A percentile compares a stretch with the other conserved stretches of the same genome.
Conservation (phyloP, 1,140 invertebrate species). For the Acromyrmex charruanus region DNA sequence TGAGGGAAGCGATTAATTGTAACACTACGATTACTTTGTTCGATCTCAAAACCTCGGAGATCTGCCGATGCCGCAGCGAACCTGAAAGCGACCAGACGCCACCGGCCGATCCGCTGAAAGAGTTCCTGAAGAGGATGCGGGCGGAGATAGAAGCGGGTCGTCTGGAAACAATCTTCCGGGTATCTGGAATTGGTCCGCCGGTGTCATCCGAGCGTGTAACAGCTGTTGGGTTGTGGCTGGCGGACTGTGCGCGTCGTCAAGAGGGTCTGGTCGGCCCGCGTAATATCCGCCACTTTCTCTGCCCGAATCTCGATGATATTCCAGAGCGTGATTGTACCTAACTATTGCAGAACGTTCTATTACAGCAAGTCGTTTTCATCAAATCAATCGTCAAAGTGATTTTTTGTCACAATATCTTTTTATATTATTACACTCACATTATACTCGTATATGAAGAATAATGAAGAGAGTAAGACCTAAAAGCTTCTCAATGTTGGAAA, state of each 20-base stretch:
- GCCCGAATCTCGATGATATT: constrained; percentile 77
- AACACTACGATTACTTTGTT: not conserved
- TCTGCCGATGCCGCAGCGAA: constrained; percentile 55
- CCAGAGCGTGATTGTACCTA: constrained; percentile 1
- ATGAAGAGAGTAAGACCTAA: not conserved
- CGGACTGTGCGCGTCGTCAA: constrained; percentile 81
- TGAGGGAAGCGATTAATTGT: constrained; percentile 37
- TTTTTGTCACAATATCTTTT: not conserved
- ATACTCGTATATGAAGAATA: not conserved
- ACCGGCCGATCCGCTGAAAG: constrained; percentile 68
- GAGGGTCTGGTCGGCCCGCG: constrained; percentile 82
- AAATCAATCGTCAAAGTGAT: not conserved
- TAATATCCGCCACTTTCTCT: constrained; percentile 82
- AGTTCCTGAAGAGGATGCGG: constrained; percentile 79
- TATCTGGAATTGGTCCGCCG: constrained; percentile 81
- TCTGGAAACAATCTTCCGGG: constrained; percentile 55
- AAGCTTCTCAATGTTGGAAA: not conserved
- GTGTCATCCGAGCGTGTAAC: constrained; percentile 77
- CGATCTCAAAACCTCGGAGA: constrained; percentile 57
- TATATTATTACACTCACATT: not conserved
- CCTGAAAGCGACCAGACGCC: constrained; percentile 20
- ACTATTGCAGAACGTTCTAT: not conserved
- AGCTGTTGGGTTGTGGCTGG: constrained; percentile 79
- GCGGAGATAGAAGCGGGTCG: constrained; percentile 65
- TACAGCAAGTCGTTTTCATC: not conserved